Percentiles rank a stretch among this genome's conserved stretches.
Evolutionary conservation across 2,113 vertebrate species (phyloP).

Genomic region (Gallinago jamesoni): DNA sequence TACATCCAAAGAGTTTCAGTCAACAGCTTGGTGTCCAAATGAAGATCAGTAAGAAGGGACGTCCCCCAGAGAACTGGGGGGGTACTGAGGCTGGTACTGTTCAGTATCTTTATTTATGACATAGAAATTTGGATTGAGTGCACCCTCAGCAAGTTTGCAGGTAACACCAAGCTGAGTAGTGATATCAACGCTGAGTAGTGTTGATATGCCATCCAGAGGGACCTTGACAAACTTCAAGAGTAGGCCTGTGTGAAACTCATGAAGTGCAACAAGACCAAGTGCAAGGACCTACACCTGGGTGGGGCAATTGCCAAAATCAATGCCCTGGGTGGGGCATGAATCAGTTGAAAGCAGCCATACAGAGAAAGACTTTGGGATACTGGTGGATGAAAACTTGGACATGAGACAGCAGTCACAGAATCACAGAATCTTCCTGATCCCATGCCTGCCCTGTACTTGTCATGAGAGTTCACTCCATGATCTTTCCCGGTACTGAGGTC

Average conservation of each 20-base stretch:
- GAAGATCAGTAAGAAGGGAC: neutral
- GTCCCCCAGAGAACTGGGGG: neutral
- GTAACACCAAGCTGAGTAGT: neutral
- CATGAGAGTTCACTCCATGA: no score
- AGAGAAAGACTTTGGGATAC: neutral
- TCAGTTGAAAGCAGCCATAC: neutral
- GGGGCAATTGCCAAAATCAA: neutral
- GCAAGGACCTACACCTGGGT: neutral
- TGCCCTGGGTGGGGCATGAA: neutral
- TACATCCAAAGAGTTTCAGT: neutral
- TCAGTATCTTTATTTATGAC: neutral
- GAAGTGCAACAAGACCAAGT: neutral
- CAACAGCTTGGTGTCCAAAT: neutral
- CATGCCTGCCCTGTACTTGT: no score
- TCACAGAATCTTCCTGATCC: no score
- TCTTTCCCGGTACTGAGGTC: no score
- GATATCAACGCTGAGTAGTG: neutral
- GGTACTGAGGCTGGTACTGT: neutral
- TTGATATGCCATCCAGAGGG: neutral
- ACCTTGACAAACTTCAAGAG: neutral
- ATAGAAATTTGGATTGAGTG: neutral
- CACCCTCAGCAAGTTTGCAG: neutral
- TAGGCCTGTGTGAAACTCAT: neutral
- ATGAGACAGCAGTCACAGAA: neutral
- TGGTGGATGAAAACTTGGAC: neutral